Percentiles rank a stretch among this genome's conserved stretches.
phyloP scores from a whole-genome alignment of 2,888 invertebrate genomes.

The Drosophila falleni region DNA sequence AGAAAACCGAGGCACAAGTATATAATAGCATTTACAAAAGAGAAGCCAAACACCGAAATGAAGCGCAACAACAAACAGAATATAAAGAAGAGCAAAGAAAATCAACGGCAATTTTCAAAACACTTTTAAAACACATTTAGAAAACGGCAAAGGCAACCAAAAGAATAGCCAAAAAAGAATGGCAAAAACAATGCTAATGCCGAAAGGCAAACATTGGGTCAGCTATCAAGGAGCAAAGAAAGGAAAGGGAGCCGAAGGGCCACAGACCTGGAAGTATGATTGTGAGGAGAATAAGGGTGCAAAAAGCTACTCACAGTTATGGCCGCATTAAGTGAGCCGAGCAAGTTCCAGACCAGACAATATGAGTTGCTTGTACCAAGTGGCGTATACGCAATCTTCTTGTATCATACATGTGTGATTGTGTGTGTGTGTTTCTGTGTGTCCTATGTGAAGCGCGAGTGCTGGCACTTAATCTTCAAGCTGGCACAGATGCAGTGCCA shows the following conservation, averaged over 20 bases:
- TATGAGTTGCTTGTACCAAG: conserved; percentile 46
- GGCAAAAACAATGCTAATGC: conserved; percentile 61
- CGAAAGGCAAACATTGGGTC: conserved; percentile 68
- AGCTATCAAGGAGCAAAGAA: conserved; percentile 46
- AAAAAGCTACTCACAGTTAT: conserved; percentile 52
- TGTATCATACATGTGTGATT: conserved; percentile 26
- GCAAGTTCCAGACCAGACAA: conserved; percentile 25
- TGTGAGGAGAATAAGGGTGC: conserved; percentile 5
- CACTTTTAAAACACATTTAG: conserved; percentile 81
- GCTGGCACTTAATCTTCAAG: conserved; percentile 76
- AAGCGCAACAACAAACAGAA: conserved; percentile 24
- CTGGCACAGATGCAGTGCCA: conserved; percentile 74
- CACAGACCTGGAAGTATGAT: not conserved
- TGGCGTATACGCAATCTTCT: conserved; percentile 74
- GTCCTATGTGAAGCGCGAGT: conserved; percentile 46
- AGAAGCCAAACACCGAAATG: conserved; percentile 9
- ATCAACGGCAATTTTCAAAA: conserved; percentile 69
- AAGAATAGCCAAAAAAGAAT: conserved; percentile 23
- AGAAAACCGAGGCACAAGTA: conserved; percentile 12
- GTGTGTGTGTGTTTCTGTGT: conserved; percentile 23
- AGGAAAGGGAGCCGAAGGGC: not conserved
- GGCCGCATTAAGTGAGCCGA: conserved; percentile 56
- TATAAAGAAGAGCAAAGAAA: conserved; percentile 34
- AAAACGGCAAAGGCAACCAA: conserved; percentile 51
- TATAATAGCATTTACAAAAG: conserved; percentile 17